Base-by-base conservation (phyloP, 1,140 invertebrate species). In the Dendrolimus kikuchii region DNA sequence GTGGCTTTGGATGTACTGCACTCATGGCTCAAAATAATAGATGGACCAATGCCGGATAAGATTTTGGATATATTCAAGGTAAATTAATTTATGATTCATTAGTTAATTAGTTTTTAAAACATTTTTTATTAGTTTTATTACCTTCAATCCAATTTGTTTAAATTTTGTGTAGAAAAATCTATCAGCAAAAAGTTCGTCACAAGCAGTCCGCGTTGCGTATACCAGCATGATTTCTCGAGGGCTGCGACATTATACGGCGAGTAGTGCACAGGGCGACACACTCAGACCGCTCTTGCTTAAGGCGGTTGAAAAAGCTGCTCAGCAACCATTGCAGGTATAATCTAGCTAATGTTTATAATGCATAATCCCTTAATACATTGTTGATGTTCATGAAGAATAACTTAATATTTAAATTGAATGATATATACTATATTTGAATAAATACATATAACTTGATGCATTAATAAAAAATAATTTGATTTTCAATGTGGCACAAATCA, bases 1-100 rank as follows among this genome's bases (percentile, higher is more conserved):
- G 91, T 93, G 64, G 92, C 94, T 5, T 86, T 98, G 5, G 92
- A 95, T 63, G 93, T 94, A 90, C 90, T 98, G 77, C 88, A 91
- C 6, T 70, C 93, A 6, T 98, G 97, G 97, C 91, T 92, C 48
- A 66, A 80, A 5, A 93, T 92, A 70, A 92, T 95, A 59, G 40
- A 45, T 2, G 89, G 86, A n/a, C 85, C 90, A 56, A 85, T 95
- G 39, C 94, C 95, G 1, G 90, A 91, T 48, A 90, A 90, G 57
- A 81, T 97, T 7, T 84, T 95, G 2, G 91, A 95, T 43, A 91
- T 93, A 64, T 94, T 96, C 68, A 93, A 94, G 88, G 92, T 92
- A 76, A 66, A 41, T 51, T 44, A 7, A n/a, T n/a, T 53, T 10
- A 23, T 23, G 23, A 23, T 23, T 23, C 23, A 23, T 23, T 23